Evolutionary conservation across 2,113 vertebrate genomes (phyloP).

Genomic region (Neodontobutis hainanensis): DNA sequence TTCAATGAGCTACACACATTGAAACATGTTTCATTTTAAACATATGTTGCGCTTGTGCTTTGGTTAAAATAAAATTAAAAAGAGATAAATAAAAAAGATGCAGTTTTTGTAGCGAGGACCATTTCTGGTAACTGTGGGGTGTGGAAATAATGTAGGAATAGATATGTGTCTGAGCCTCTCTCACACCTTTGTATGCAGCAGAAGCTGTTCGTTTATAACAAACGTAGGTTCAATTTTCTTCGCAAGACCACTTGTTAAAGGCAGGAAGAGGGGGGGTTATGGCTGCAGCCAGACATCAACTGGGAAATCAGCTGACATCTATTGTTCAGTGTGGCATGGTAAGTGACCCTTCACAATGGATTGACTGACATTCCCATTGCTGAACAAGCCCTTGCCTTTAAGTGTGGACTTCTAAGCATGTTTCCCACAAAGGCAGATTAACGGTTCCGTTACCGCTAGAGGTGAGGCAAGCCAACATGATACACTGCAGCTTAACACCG

Average conservation of each 20-base stretch:
- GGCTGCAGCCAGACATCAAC: not conserved
- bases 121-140: too few species aligned
- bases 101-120: too few species aligned
- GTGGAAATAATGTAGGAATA: not conserved
- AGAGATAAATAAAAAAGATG: too few species aligned
- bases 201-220: not conserved
- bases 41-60: too few species aligned
- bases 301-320: not conserved
- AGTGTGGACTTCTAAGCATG: not conserved
- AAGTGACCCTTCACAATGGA: conserved; percentile 2
- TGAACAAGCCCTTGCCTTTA: not conserved
- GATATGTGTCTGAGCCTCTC: not conserved
- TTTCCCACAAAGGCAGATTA: conserved; percentile 11
- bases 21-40: too few species aligned
- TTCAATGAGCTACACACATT: not conserved
- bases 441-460: conserved; percentile 6
- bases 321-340: not conserved
- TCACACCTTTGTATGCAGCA: not conserved
- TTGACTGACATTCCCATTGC: not conserved
- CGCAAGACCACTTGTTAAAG: not conserved
- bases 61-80: too few species aligned
- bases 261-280: not conserved
- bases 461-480: not conserved
- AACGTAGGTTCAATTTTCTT: not conserved
- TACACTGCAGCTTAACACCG: conserved; percentile 12